phyloP scores from a whole-genome alignment of 2,797 vertebrate genomes.

The Streptopelia turtur region DNA sequence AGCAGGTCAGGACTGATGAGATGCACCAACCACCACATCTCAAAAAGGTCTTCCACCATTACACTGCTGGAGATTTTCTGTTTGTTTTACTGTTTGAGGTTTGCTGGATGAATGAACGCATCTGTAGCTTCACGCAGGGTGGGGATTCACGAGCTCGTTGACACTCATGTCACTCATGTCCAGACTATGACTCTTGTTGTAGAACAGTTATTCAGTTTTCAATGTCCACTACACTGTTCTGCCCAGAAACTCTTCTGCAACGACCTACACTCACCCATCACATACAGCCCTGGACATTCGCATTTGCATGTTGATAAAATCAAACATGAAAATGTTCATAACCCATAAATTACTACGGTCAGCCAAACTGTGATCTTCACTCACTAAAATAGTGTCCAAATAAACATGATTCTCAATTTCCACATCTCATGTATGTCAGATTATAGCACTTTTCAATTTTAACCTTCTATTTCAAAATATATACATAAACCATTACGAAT shows the following conservation, averaged over 20 bases:
- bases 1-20: background rate
- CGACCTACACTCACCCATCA: no score
- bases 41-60: background rate
- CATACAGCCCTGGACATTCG: rapidly evolving
- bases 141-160: background rate
- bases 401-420: background rate
- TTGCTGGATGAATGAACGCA: rapidly evolving
- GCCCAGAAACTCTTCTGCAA: background rate
- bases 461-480: background rate
- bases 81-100: background rate
- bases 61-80: background rate
- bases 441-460: background rate
- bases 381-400: no score
- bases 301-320: rapidly evolving
- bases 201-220: background rate
- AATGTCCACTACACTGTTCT: background rate
- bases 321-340: background rate
- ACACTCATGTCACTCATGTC: rapidly evolving
- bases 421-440: background rate
- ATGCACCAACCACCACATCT: background rate
- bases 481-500: background rate
- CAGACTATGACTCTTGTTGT: rapidly evolving
- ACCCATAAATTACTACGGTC: background rate
- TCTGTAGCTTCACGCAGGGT: background rate
- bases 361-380: background rate